Evolutionary conservation across 1,140 invertebrate species (phyloP).

Genomic region (Dendroctonus ponderosae): DNA sequence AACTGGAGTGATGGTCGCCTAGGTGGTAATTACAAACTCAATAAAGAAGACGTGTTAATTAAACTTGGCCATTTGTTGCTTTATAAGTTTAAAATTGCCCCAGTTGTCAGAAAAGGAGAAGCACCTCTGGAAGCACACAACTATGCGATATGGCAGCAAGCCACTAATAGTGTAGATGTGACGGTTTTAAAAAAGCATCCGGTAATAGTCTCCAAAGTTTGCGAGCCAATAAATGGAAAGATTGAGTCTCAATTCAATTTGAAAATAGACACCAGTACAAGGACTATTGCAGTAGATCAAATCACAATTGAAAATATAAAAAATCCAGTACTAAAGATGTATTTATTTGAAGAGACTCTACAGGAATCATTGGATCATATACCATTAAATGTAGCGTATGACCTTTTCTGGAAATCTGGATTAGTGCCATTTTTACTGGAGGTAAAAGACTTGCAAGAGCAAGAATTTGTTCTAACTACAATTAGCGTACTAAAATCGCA

Average conservation of each 20-base stretch:
- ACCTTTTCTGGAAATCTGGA: conserved; percentile 30
- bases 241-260: conserved; percentile 17
- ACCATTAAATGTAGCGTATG: conserved; percentile 17
- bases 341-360: conserved; percentile 29
- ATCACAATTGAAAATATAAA: conserved; percentile 8
- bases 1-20: conserved; percentile 22
- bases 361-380: conserved; percentile 7
- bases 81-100: conserved; percentile 1
- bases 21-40: conserved; percentile 28
- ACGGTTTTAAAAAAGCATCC: conserved; percentile 19
- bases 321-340: conserved; percentile 27
- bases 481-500: conserved; percentile 17
- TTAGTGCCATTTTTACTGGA: conserved; percentile 16
- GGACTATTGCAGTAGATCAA: conserved; percentile 8
- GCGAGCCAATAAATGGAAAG: conserved; percentile 15
- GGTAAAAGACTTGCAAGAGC: conserved; percentile 11
- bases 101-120: background rate
- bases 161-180: conserved; percentile 19
- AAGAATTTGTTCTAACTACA: conserved; percentile 9
- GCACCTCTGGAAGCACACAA: background rate
- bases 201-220: conserved; percentile 18
- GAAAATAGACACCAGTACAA: conserved; percentile 17
- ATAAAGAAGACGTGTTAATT: conserved; percentile 30
- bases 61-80: conserved; percentile 25
- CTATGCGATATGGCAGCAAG: conserved; percentile 23